A percentile compares a stretch with the other conserved stretches of the same genome.
Conservation (phyloP, 2,113 vertebrate genomes). For the Fukomys damarensis region DNA sequence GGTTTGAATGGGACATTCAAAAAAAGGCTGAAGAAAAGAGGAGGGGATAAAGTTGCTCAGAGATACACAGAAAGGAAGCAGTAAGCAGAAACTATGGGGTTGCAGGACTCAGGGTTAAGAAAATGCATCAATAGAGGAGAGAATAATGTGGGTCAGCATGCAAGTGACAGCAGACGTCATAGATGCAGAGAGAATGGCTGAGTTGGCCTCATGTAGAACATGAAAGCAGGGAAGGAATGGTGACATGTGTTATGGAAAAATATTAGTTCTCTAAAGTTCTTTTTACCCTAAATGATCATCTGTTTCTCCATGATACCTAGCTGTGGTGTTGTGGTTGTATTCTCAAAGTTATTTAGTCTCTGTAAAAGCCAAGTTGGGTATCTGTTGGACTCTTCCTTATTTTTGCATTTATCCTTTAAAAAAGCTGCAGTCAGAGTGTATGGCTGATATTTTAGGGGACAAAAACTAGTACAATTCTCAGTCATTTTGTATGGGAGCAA, state of each 20-base stretch:
- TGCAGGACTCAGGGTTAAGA: constrained; percentile 60
- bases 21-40: constrained; percentile 64
- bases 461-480: not conserved
- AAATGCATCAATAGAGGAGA: constrained; percentile 50
- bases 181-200: not conserved
- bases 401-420: not conserved
- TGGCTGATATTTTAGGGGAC: not conserved
- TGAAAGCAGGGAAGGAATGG: not conserved
- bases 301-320: not conserved
- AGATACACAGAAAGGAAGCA: constrained; percentile 69
- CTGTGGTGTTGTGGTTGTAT: not conserved
- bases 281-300: not conserved
- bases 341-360: not conserved
- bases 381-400: not conserved
- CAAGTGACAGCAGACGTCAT: constrained; percentile 30
- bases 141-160: constrained; percentile 57
- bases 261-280: not conserved
- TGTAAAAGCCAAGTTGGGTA: not conserved
- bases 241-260: not conserved
- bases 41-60: constrained; percentile 50
- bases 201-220: not conserved
- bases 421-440: not conserved
- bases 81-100: constrained; percentile 69
- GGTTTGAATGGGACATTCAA: constrained; percentile 69
- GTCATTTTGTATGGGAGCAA: not conserved